Base-by-base conservation (phyloP, 2,113 vertebrate genomes). In the Rynchops niger region DNA sequence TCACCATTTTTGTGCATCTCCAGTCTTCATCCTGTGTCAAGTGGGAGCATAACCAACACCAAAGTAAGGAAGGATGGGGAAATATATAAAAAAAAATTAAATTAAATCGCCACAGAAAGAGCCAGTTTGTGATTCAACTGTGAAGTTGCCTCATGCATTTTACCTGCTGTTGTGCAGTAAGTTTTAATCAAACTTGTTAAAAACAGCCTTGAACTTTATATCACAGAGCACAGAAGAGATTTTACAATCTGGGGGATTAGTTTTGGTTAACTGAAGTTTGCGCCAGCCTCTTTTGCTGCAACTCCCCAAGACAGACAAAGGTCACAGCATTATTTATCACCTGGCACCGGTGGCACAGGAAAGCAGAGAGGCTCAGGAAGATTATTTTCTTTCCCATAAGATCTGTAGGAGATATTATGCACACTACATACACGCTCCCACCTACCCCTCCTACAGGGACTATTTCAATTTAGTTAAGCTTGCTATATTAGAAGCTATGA, bases 61-160 rank as follows among this genome's bases (percentile, higher is more conserved):
- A 50, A 30, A 36, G 20, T 17, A 61, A 65, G 5, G 20, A 12
- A 25, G 27, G 9, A 82, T 3, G 6, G 25, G 0, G 12, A 43
- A 43, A 61, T 7, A 22, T n/a, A 38, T 40, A 34, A 58, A 12
- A 34, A 17, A 14, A 70, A 45, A 22, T 13, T 23, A 47, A 49
- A 62, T 19, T 4, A 36, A 80, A 45, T 34, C 65, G 2, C 34
- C 21, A 27, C 49, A 72, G 23, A 63, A 84, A 45, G 2, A 86
- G 2, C 1, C 13, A 15, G 4, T 2, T 15, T 55, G 45, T 42
- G 36, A 66, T 32, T 52, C 15, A 32, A 8, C 15, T 36, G 16
- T 34, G 15, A 85, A 0, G 0, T 5, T 66, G 22, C 11, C 16
- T 94, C 5, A 1, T 0, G 0, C 21, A 8, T 58, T 85, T 85